Percentiles rank a stretch among this genome's conserved stretches.
These are phyloP conservation scores for Callopanchax toddi DNA, from an alignment of 2,113 vertebrate genomes.

Conservation along the genomic window DNA sequence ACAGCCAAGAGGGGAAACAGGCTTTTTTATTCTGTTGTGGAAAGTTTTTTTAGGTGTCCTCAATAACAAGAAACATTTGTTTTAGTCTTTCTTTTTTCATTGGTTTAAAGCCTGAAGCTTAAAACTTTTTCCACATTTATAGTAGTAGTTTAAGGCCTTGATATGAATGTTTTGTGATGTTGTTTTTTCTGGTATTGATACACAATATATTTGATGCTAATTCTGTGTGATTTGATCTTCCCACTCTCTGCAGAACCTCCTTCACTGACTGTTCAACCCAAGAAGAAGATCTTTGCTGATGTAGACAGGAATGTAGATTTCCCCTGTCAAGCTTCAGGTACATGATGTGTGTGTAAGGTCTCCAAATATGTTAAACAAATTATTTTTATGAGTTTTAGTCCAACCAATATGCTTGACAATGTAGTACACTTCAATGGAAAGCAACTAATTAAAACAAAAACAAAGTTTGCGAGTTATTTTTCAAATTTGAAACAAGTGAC, in stretches of 20 bases:
- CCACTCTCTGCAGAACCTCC: constrained; percentile 83
- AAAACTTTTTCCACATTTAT: too few species aligned
- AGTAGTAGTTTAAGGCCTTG: background rate
- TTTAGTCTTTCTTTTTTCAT: background rate
- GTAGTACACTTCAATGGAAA: too few species aligned
- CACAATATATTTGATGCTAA: background rate
- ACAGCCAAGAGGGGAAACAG: constrained; percentile 10
- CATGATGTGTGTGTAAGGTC: background rate
- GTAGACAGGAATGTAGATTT: constrained; percentile 88
- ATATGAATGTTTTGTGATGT: background rate
- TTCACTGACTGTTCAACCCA: constrained; percentile 83
- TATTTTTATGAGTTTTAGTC: background rate
- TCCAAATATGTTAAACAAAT: background rate
- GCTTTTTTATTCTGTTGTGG: constrained; percentile 9
- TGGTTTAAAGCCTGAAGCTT: too few species aligned
- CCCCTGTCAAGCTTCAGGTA: constrained; percentile 88
- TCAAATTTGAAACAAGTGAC: too few species aligned
- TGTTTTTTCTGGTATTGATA: background rate
- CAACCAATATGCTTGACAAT: too few species aligned
- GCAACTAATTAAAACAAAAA: background rate
- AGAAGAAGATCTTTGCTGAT: constrained; percentile 80
- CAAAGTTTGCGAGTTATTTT: background rate
- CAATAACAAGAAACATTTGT: background rate
- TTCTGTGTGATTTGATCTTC: constrained; percentile 8
- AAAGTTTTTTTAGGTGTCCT: background rate